A percentile compares a stretch with the other conserved stretches of the same genome.
These are phyloP conservation scores for Oncorhynchus tshawytscha DNA, from an alignment of 2,113 vertebrate species.

Conservation along the genomic window DNA sequence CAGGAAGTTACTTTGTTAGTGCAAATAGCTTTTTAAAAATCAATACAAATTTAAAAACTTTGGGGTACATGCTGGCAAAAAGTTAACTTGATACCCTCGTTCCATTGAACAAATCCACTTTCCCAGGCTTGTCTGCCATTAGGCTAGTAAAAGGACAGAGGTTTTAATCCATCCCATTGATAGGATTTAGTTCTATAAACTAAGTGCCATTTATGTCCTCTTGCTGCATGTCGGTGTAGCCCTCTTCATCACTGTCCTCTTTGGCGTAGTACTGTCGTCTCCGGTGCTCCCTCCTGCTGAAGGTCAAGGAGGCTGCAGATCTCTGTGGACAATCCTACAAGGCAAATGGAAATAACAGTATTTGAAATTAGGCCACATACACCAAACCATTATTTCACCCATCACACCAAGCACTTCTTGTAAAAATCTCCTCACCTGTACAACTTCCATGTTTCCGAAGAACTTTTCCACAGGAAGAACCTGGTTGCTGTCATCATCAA, in stretches of 20 bases:
- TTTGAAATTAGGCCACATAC: too few species aligned
- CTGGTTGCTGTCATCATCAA: conserved; percentile 94
- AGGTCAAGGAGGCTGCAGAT: conserved; percentile 55
- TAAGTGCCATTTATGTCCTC: conserved; percentile 8
- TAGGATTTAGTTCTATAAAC: background rate
- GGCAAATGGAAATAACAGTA: background rate
- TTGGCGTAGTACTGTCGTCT: conserved; percentile 86
- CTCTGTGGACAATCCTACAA: conserved; percentile 82
- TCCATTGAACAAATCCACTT: background rate
- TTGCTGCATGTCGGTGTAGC: background rate
- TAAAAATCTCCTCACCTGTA: conserved; percentile 72
- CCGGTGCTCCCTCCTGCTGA: conserved; percentile 76
- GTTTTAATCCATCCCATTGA: conserved; percentile 13
- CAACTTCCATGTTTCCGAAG: conserved; percentile 85
- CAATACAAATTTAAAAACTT: background rate
- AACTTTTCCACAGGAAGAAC: conserved; percentile 89
- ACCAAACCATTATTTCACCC: too few species aligned
- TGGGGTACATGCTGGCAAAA: background rate
- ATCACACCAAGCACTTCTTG: too few species aligned
- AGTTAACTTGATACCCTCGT: background rate
- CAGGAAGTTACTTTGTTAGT: background rate
- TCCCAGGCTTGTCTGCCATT: background rate
- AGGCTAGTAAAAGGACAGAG: background rate
- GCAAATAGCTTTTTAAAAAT: background rate
- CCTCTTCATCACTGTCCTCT: conserved; percentile 82